A percentile compares a stretch with the other conserved stretches of the same genome.
phyloP scores from a whole-genome alignment of 2,113 vertebrate genomes.

The Channa maculata region DNA sequence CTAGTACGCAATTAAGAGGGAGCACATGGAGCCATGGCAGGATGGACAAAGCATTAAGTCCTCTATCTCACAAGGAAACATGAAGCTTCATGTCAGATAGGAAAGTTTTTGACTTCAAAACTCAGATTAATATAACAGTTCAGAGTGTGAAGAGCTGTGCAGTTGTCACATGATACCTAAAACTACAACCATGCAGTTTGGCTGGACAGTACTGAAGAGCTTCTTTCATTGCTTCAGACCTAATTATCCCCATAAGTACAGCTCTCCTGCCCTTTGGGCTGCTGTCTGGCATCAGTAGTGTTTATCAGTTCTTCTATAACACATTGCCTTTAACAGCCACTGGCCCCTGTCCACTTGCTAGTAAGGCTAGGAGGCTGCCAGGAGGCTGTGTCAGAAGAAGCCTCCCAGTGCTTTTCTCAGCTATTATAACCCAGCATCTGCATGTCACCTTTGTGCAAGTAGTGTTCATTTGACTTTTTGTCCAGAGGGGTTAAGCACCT shows the following conservation, averaged over 20 bases:
- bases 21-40: constrained; percentile 37
- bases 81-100: neutral
- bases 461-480: constrained; percentile 83
- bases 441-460: constrained; percentile 79
- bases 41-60: constrained; percentile 16
- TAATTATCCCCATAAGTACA: too few species aligned
- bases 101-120: neutral
- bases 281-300: constrained; percentile 51
- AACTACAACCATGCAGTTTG: neutral
- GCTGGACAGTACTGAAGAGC: neutral
- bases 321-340: constrained; percentile 57
- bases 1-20: constrained; percentile 55
- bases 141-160: neutral
- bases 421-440: constrained; percentile 83
- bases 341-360: constrained; percentile 71
- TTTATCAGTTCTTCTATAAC: constrained; percentile 72
- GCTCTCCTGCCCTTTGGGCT: constrained; percentile 23
- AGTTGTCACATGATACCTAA: neutral
- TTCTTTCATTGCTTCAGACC: neutral
- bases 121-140: neutral
- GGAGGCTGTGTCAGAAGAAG: constrained; percentile 88
- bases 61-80: neutral
- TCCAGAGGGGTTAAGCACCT: constrained; percentile 69
- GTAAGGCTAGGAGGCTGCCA: constrained; percentile 87
- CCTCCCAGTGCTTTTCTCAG: constrained; percentile 84